Evolutionary conservation across 2,888 invertebrate species (phyloP).

Genomic region (Calameuta filiformis): DNA sequence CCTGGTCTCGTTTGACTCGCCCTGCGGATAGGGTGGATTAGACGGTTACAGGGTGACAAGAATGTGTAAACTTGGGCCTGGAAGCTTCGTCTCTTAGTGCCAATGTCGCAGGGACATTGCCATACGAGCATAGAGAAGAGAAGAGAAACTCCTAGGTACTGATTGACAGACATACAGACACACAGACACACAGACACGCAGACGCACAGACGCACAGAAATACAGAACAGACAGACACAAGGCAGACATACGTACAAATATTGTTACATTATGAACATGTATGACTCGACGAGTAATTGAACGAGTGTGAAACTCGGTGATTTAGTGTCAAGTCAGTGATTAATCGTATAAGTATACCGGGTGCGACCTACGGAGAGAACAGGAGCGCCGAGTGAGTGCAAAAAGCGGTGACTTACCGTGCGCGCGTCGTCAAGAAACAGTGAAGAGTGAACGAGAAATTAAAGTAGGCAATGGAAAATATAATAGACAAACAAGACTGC

Average conservation of each 20-base stretch:
- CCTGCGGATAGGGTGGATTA: constrained; percentile 67
- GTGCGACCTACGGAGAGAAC: constrained; percentile 9
- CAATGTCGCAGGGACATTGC: background rate
- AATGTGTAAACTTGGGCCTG: background rate
- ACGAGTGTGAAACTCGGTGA: background rate
- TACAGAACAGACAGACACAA: no score
- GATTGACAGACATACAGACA: background rate
- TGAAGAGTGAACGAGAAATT: background rate
- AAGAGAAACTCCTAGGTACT: background rate
- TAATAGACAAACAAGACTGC: background rate
- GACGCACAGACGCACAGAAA: background rate
- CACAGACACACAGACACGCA: no score
- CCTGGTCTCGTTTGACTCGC: constrained; percentile 93
- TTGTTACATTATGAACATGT: background rate
- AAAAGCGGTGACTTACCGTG: constrained; percentile 17
- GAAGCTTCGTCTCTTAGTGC: background rate
- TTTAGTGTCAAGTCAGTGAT: background rate
- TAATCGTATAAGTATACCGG: background rate
- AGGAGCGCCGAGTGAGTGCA: constrained; percentile 5
- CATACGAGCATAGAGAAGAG: background rate
- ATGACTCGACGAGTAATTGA: background rate
- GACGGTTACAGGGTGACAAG: background rate
- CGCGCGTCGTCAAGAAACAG: constrained; percentile 17
- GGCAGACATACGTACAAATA: background rate
- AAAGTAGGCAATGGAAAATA: background rate